These are phyloP conservation scores for Phorcus lineatus DNA, from an alignment of 2,888 invertebrate genomes.

Conservation along the genomic window DNA sequence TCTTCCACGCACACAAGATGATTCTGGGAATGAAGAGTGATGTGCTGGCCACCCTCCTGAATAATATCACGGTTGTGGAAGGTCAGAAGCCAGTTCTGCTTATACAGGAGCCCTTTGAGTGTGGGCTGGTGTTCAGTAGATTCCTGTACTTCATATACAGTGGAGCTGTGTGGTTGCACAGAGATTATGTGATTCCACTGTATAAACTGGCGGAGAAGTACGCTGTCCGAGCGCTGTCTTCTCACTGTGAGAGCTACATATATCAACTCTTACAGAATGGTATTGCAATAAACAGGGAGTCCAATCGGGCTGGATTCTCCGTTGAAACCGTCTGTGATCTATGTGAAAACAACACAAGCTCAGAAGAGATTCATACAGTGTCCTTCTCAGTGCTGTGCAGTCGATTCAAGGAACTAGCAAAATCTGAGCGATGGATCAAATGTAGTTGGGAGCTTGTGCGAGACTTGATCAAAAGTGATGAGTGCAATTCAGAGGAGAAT, in stretches of 20 bases:
- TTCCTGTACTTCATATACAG: conserved; percentile 73
- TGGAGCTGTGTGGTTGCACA: conserved; percentile 70
- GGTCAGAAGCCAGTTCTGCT: conserved; percentile 52
- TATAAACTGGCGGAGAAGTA: conserved; percentile 71
- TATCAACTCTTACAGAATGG: conserved; percentile 59
- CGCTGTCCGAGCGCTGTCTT: conserved; percentile 61
- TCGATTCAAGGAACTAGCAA: conserved; percentile 59
- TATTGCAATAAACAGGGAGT: conserved; percentile 45
- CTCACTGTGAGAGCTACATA: conserved; percentile 70
- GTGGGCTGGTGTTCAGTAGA: conserved; percentile 68
- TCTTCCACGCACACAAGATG: conserved; percentile 68
- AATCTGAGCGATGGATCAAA: conserved; percentile 57
- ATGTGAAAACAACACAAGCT: conserved; percentile 49
- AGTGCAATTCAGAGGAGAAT: conserved; percentile 66
- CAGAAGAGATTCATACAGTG: conserved; percentile 52
- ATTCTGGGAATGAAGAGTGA: conserved; percentile 68
- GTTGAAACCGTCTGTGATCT: conserved; percentile 42
- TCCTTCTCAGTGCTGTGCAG: conserved; percentile 64
- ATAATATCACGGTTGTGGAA: conserved; percentile 43
- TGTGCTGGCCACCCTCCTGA: conserved; percentile 58
- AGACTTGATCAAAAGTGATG: conserved; percentile 61
- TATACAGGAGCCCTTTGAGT: conserved; percentile 65
- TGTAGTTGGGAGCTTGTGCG: conserved; percentile 63
- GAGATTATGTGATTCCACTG: conserved; percentile 70
- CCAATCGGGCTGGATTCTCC: conserved; percentile 39